A percentile compares a stretch with the other conserved stretches of the same genome.
Conservation (phyloP, 2,888 invertebrate species). For the Noctua fimbriata region DNA sequence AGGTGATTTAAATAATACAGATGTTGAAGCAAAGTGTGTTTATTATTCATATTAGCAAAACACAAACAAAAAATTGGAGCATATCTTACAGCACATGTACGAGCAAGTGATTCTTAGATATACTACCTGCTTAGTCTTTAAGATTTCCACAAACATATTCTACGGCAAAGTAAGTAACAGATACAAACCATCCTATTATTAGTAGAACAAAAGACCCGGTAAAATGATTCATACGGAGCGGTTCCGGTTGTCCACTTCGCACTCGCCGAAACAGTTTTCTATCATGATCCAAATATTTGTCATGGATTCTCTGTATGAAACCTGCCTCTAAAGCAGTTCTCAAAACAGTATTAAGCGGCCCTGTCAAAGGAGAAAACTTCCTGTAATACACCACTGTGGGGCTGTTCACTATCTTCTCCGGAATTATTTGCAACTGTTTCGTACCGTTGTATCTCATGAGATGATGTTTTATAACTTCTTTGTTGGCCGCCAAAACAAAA, state of each 20-base stretch:
- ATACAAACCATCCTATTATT: conserved; percentile 72
- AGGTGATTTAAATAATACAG: conserved; percentile 21
- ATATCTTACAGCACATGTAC: neutral
- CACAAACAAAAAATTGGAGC: neutral
- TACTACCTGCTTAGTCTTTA: conserved; percentile 24
- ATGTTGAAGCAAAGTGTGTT: conserved; percentile 19
- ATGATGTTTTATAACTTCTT: conserved; percentile 71
- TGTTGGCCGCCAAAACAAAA: conserved; percentile 78
- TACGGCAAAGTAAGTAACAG: conserved; percentile 73
- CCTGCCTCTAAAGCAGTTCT: conserved; percentile 75
- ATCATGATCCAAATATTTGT: conserved; percentile 64
- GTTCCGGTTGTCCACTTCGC: conserved; percentile 28
- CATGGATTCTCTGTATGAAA: conserved; percentile 70
- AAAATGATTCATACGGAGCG: conserved; percentile 72
- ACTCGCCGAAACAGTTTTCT: conserved; percentile 60
- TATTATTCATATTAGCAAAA: conserved; percentile 17
- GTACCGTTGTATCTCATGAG: conserved; percentile 71
- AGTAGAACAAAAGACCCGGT: conserved; percentile 71
- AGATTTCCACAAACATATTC: conserved; percentile 72
- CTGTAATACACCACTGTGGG: conserved; percentile 79
- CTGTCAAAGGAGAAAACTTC: conserved; percentile 73
- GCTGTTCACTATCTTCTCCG: conserved; percentile 78
- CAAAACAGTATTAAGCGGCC: conserved; percentile 70
- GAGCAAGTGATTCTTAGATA: neutral
- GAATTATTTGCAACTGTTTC: conserved; percentile 75